Evolutionary conservation across 2,888 invertebrate genomes (phyloP), one percentile per base, ranked within the genome.

Genomic region (Parnassius apollo): DNA sequence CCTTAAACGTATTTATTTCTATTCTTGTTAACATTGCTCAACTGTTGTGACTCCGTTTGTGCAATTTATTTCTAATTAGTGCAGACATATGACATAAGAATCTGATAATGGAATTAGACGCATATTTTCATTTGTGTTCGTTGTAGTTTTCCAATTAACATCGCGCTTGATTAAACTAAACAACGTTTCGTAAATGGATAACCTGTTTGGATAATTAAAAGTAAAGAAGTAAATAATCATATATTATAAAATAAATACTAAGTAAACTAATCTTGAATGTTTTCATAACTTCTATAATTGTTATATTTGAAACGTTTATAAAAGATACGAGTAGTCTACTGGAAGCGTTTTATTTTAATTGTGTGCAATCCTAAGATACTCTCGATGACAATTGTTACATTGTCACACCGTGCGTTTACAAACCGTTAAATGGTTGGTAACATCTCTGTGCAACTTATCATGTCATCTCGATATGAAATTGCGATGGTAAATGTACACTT

Each of bases 401-500:
- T 52, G 45, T 25, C 45, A 8, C 45, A 53, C 42, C 54, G 49
- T 8, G 9, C n/a, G 11, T 9, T 9, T 49, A 48, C 13, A 48
- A 54, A 54, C 42, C 42, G 22, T 25, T 13, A 50, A 56, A 61
- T 48, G 45, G 50, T 50, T 7, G 51, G 18, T 18, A 51, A 22
- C 46, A 13, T 57, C 46, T n/a, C 60, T 64, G 59, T 61, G 57
- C 62, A 59, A 54, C 58, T 74, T 75, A 75, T 75, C 73, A 71
- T 75, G 72, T 80, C 80, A 81, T 83, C 82, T 80, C 80, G 82
- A 82, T 83, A 77, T 77, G 76, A 77, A 78, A 74, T 64, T 72
- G 81, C 75, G 72, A 76, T 75, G 73, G 71, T 72, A 74, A 77
- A 76, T 76, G 69, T 68, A 53, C 52, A 48, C 42, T 64, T 65